These are phyloP conservation scores for Bombylius discolor DNA, from an alignment of 2,888 invertebrate species.

Conservation along the genomic window DNA sequence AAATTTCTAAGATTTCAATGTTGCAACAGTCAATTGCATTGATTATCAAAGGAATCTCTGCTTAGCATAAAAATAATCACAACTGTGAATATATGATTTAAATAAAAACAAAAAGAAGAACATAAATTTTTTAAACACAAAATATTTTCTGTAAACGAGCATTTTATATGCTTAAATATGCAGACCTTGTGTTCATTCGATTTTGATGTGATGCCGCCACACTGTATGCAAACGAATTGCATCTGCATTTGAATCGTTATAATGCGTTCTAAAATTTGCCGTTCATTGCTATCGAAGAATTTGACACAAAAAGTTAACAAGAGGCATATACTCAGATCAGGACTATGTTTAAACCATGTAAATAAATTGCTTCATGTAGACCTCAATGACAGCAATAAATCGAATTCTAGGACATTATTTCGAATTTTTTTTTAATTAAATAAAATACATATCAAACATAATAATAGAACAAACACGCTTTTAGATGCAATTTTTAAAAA, in stretches of 20 bases:
- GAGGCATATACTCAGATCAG: background rate
- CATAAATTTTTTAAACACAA: background rate
- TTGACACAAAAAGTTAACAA: constrained; percentile 8
- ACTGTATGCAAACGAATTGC: constrained; percentile 5
- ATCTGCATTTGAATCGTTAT: background rate
- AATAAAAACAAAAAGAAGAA: too few species aligned
- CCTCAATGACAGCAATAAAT: constrained; percentile 8
- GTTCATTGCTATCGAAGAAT: background rate
- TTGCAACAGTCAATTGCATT: background rate
- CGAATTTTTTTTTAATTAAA: background rate
- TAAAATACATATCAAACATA: background rate
- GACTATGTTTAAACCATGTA: constrained; percentile 2
- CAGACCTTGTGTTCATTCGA: background rate
- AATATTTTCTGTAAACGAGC: background rate
- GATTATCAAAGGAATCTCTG: too few species aligned
- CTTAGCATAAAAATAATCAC: too few species aligned
- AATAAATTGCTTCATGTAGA: constrained; percentile 8
- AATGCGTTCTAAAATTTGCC: background rate
- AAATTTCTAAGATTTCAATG: constrained; percentile 1
- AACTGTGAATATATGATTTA: too few species aligned
- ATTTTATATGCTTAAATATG: background rate
- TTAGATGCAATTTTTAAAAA: too few species aligned
- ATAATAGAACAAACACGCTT: too few species aligned
- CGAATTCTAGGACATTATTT: constrained; percentile 4
- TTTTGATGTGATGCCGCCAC: constrained; percentile 3